Conservation (phyloP, 2,888 invertebrate genomes). For the Allacma fusca region DNA sequence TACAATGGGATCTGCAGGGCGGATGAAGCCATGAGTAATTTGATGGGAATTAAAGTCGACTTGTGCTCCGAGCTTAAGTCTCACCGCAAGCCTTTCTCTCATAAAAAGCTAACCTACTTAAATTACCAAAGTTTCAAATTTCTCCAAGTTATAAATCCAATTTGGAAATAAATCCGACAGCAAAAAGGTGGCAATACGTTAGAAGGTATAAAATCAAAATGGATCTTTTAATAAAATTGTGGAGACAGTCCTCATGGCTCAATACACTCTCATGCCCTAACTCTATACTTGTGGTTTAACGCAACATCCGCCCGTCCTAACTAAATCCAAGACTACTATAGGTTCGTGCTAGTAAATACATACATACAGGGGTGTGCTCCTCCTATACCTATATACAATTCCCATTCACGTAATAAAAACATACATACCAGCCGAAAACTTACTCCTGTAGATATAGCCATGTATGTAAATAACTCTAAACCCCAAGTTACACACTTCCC, state of each 20-base stretch:
- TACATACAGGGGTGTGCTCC: no score
- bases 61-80: background rate
- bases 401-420: no score
- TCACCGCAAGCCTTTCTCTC: background rate
- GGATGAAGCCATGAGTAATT: no score
- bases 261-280: conserved; percentile 13
- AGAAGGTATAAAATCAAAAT: conserved; percentile 28
- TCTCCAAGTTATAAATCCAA: conserved; percentile 33
- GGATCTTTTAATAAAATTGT: conserved; percentile 37
- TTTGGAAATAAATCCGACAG: conserved; percentile 36
- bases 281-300: conserved; percentile 30
- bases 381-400: no score
- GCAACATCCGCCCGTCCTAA: background rate
- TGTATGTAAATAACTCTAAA: no score
- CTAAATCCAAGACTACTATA: background rate
- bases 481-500: no score
- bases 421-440: no score
- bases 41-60: no score
- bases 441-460: no score
- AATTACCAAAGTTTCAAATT: conserved; percentile 31
- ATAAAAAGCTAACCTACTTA: background rate
- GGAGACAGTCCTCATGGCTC: conserved; percentile 24
- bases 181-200: conserved; percentile 35
- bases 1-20: no score
- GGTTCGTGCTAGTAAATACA: no score